Evolutionary conservation across 2,797 vertebrate genomes (phyloP), one percentile per base, ranked within the genome.

Genomic region (Channa striata): DNA sequence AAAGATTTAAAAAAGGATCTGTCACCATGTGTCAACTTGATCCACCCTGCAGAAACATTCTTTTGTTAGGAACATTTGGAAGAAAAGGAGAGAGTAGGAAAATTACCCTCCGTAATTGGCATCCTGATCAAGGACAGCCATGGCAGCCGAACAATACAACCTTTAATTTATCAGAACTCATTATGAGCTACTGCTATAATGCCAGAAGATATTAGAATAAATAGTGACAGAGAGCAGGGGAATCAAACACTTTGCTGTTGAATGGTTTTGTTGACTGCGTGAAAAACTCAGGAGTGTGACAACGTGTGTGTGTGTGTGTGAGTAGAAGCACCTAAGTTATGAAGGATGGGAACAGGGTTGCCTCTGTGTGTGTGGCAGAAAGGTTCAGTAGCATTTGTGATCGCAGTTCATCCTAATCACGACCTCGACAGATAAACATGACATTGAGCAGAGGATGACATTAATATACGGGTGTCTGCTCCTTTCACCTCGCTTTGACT

Each of bases 71-170:
- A 83, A 95, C 94, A 94, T 95, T 94, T 94, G 59, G 81, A 70
- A 81, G 80, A 89, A 86, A 94, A 93, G 92, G 93, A 95, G 89
- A 93, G 92, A 93, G 95, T 68, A 68, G 75, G 84, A 93, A 95
- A 97, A 97, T 97, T 96, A 96, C 94, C 94, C 94, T 93, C 93
- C 84, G 84, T 97, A 98, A 97, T 97, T 97, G 96, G 93, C 91
- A 90, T 95, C 95, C 94, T 96, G 96, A 98, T 96, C 95, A 96
- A 96, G 95, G 95, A 94, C 91, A 81, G 88, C 77, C 82, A 17
- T 92, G 93, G 88, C 93, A 94, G 91, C 80, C 36, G 86, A 92
- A 94, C 91, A 94, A 95, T 94, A 76, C 87, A 93, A 92, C 91
- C 92, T 89, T 93, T 94, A 93, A 94, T 94, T 94, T 91, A 93